Percentiles rank a stretch among this genome's conserved stretches.
Evolutionary conservation across 1,140 invertebrate species (phyloP).

Genomic region (Druon quercuslanigerum): DNA sequence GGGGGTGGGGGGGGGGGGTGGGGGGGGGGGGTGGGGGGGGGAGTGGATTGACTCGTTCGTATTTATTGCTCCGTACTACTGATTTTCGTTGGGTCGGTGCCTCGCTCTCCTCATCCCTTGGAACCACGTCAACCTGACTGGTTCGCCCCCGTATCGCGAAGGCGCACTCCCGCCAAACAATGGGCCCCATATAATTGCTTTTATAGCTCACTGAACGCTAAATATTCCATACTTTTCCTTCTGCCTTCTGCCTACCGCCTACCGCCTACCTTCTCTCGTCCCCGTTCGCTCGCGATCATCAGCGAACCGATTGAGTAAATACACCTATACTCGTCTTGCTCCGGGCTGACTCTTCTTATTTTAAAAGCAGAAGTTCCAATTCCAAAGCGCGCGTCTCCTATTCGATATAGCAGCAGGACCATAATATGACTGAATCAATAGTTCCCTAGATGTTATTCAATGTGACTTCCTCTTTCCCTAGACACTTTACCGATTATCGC

Average conservation of each 20-base stretch:
- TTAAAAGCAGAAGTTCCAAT: constrained; percentile 31
- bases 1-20: neutral
- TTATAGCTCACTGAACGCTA: constrained; percentile 75
- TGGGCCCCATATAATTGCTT: constrained; percentile 74
- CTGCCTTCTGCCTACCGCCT: too few species aligned
- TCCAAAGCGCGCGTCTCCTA: constrained; percentile 24
- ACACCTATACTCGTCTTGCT: constrained; percentile 45
- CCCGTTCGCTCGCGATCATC: constrained; percentile 61
- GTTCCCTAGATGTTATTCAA: constrained; percentile 10
- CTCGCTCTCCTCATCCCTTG: constrained; percentile 47
- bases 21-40: constrained; percentile 3
- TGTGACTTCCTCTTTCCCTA: neutral
- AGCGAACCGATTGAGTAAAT: constrained; percentile 69
- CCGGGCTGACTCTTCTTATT: constrained; percentile 28
- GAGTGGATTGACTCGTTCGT: constrained; percentile 68
- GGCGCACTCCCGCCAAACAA: constrained; percentile 73
- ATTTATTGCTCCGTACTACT: constrained; percentile 71
- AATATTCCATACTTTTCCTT: constrained; percentile 74
- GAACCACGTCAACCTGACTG: constrained; percentile 36
- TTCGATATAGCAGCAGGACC: constrained; percentile 9
- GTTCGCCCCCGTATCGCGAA: constrained; percentile 68
- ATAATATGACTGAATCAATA: constrained; percentile 26
- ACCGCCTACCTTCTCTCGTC: constrained; percentile 40
- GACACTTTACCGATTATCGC: neutral
- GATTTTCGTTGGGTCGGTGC: constrained; percentile 63